These are phyloP conservation scores for Ochlodes sylvanus DNA, from an alignment of 2,888 invertebrate genomes.

Conservation along the genomic window DNA sequence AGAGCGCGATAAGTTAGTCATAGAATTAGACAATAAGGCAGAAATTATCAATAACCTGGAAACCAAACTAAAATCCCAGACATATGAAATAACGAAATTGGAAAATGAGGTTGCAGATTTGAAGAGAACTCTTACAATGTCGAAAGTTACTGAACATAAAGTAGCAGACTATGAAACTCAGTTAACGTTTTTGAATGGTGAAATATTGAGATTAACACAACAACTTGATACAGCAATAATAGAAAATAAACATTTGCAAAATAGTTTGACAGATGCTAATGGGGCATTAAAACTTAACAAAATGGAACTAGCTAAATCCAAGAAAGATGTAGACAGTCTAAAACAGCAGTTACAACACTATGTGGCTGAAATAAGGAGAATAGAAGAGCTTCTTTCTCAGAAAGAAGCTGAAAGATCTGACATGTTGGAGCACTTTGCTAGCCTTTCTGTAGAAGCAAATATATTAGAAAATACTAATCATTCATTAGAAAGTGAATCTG, in stretches of 20 bases:
- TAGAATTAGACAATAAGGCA: conserved; percentile 89
- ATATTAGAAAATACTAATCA: conserved; percentile 92
- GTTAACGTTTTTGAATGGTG: conserved; percentile 84
- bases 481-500: conserved; percentile 90
- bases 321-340: conserved; percentile 89
- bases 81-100: conserved; percentile 80
- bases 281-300: conserved; percentile 86
- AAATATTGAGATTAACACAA: conserved; percentile 82
- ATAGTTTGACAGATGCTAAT: conserved; percentile 87
- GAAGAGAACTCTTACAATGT: conserved; percentile 79
- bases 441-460: conserved; percentile 91
- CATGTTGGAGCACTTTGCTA: conserved; percentile 92
- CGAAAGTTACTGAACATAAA: conserved; percentile 78
- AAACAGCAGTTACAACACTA: conserved; percentile 92
- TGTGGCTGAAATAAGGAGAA: conserved; percentile 91
- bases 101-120: conserved; percentile 84
- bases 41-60: conserved; percentile 88
- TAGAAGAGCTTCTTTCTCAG: conserved; percentile 90
- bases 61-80: conserved; percentile 86
- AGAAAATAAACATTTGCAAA: conserved; percentile 90
- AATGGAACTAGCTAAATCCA: conserved; percentile 88
- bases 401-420: conserved; percentile 92
- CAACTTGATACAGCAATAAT: conserved; percentile 85
- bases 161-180: conserved; percentile 81
- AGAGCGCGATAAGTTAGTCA: conserved; percentile 88